Percentiles rank a stretch among this genome's conserved stretches.
These are phyloP conservation scores for Lepidocyrtoides sp. DNA, from an alignment of 2,888 invertebrate genomes.

Conservation along the genomic window DNA sequence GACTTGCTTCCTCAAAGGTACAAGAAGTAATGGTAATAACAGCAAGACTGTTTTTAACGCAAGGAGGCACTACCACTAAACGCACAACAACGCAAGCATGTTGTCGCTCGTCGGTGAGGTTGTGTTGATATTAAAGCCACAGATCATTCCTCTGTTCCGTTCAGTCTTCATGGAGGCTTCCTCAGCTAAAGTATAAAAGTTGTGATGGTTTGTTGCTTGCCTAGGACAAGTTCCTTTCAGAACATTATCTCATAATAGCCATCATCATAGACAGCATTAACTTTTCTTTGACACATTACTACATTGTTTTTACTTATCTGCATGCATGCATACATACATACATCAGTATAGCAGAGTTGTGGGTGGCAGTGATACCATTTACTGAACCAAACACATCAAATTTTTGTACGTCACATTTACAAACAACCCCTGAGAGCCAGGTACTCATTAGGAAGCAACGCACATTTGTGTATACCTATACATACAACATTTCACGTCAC, in stretches of 20 bases:
- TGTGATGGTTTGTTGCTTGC: background rate
- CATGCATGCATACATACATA: background rate
- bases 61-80: background rate
- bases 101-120: constrained; percentile 17
- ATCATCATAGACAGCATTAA: background rate
- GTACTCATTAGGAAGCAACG: background rate
- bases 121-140: constrained; percentile 62
- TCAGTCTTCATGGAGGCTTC: constrained; percentile 72
- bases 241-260: background rate
- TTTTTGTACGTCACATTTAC: too few relatives aligned
- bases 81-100: background rate
- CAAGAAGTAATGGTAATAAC: background rate
- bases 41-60: background rate
- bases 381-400: background rate
- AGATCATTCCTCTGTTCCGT: constrained; percentile 44
- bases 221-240: background rate
- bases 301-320: constrained; percentile 8
- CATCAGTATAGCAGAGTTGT: background rate
- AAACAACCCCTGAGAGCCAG: too few relatives aligned
- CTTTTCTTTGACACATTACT: background rate
- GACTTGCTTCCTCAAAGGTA: background rate
- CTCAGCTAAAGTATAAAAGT: constrained; percentile 19
- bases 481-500: background rate
- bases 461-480: background rate
- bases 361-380: background rate